These are phyloP conservation scores for Xyliphius kryptos DNA, from an alignment of 2,113 vertebrate species.

Conservation along the genomic window DNA sequence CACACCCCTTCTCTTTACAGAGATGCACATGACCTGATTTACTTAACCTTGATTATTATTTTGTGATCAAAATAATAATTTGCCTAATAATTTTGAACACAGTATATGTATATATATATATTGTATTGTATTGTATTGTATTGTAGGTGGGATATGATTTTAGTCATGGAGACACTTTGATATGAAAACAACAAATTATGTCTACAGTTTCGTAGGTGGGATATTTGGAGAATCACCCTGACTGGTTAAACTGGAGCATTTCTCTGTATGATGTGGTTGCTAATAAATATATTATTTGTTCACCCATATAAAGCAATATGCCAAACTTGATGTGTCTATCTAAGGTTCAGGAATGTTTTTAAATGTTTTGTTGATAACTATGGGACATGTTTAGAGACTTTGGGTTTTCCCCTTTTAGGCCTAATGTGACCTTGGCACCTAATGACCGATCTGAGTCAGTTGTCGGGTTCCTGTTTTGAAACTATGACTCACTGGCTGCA, in stretches of 20 bases:
- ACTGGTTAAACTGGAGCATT: not conserved
- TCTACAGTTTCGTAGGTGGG: too few species aligned
- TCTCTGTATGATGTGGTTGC: not conserved
- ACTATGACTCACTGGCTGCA: slow-evolving; percentile 60
- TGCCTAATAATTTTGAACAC: too few species aligned
- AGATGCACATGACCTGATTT: too few species aligned
- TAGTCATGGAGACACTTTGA: too few species aligned
- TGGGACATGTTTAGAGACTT: slow-evolving; percentile 30
- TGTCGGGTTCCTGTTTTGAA: slow-evolving; percentile 60
- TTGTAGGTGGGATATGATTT: too few species aligned
- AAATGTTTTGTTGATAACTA: slow-evolving; percentile 19
- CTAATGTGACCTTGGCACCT: slow-evolving; percentile 56
- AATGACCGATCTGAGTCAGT: slow-evolving; percentile 57
- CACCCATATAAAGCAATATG: not conserved
- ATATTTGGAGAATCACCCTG: too few species aligned
- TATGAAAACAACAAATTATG: too few species aligned
- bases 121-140: too few species aligned
- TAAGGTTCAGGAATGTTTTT: slow-evolving; percentile 1
- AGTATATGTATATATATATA: too few species aligned
- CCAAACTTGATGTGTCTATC: not conserved
- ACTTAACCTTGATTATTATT: too few species aligned
- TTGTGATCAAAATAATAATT: too few species aligned
- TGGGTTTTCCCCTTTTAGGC: slow-evolving; percentile 37
- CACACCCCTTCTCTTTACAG: too few species aligned
- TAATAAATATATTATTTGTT: not conserved